Evolutionary conservation across 2,113 vertebrate species (phyloP).

Genomic region (Mionectes macconnelli): DNA sequence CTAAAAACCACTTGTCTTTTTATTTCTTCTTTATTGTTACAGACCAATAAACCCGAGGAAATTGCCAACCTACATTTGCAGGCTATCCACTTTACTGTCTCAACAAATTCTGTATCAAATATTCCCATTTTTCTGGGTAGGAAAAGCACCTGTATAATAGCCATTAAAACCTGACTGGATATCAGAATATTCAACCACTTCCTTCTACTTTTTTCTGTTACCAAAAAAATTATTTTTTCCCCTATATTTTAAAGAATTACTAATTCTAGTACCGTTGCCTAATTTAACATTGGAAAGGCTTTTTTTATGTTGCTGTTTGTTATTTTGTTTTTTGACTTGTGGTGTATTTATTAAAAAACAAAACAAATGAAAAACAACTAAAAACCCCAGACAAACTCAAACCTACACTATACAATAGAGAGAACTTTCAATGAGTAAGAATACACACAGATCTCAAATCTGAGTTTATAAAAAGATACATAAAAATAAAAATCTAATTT

Average conservation of each 20-base stretch:
- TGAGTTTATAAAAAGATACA: not conserved
- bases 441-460: not conserved
- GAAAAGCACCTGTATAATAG: not conserved
- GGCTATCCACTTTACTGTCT: not conserved
- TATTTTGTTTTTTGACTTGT: not conserved
- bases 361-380: not conserved
- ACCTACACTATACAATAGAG: not conserved
- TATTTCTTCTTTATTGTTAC: not conserved
- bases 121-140: not conserved
- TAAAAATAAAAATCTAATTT: not conserved
- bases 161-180: not conserved
- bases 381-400: not conserved
- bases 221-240: not conserved
- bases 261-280: not conserved
- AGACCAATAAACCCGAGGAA: not conserved
- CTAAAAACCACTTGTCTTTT: not conserved
- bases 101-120: not conserved
- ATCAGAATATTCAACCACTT: not conserved
- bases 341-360: not conserved
- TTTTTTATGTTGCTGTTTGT: not conserved
- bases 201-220: not conserved
- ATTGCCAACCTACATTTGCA: not conserved
- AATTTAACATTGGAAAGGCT: not conserved
- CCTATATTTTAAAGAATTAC: not conserved
- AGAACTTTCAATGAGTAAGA: not conserved